These are phyloP conservation scores for Xestia ashworthii DNA, from an alignment of 2,888 invertebrate species.

Conservation along the genomic window DNA sequence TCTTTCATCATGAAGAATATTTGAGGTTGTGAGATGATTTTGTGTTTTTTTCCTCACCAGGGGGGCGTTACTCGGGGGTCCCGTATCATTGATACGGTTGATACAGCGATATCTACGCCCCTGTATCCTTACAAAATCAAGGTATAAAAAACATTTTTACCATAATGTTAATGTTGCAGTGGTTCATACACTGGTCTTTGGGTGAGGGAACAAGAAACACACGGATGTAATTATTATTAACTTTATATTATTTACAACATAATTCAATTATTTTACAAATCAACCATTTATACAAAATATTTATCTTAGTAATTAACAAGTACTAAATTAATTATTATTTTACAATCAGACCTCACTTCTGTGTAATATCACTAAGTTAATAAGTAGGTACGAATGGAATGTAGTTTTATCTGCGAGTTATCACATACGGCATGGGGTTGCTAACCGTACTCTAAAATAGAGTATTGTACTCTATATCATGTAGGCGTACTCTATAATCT, in stretches of 20 bases:
- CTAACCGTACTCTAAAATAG: too few species aligned
- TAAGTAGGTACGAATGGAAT: conserved; percentile 83
- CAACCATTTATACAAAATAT: conserved; percentile 91
- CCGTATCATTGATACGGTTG: too few species aligned
- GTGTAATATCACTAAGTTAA: conserved; percentile 82
- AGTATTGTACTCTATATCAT: too few species aligned
- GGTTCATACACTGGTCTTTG: neutral
- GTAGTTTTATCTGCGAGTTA: conserved; percentile 81
- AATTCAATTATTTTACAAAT: conserved; percentile 87
- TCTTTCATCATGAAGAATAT: too few species aligned
- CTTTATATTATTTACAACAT: conserved; percentile 90
- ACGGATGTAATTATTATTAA: conserved; percentile 80
- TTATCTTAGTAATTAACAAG: conserved; percentile 86
- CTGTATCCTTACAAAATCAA: too few species aligned
- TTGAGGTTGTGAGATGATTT: too few species aligned
- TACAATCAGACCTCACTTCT: conserved; percentile 88
- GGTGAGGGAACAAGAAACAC: conserved; percentile 63
- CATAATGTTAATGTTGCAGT: too few species aligned
- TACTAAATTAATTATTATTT: conserved; percentile 86
- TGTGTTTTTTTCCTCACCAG: too few species aligned
- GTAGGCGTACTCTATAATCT: too few species aligned
- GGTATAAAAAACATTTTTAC: neutral
- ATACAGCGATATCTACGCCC: too few species aligned
- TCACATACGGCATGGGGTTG: conserved; percentile 88
- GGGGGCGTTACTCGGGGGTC: too few species aligned